Percentiles rank a stretch among this genome's conserved stretches.
These are phyloP conservation scores for Scomber colias DNA, from an alignment of 2,113 vertebrate genomes.

Conservation along the genomic window DNA sequence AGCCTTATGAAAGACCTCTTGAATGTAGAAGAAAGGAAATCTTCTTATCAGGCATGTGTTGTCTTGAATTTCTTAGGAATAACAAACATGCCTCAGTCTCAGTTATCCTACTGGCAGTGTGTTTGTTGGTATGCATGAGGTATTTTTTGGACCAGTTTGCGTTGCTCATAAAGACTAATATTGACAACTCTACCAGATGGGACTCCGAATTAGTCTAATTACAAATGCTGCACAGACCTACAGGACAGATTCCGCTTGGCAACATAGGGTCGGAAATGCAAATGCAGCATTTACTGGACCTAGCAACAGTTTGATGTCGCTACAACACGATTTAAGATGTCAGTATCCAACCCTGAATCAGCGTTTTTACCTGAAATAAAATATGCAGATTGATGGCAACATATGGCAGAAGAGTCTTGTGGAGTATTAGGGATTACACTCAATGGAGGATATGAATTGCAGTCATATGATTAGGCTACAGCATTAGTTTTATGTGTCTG, in stretches of 20 bases:
- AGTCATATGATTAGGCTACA: constrained; percentile 8
- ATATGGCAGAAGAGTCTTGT: constrained; percentile 3
- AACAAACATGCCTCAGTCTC: background rate
- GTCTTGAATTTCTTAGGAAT: background rate
- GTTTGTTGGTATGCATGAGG: constrained; percentile 41
- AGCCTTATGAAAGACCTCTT: background rate
- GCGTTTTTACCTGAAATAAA: constrained; percentile 27
- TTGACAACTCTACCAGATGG: constrained; percentile 58
- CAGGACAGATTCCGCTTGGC: constrained; percentile 12
- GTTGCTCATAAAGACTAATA: constrained; percentile 52
- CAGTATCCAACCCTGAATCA: constrained; percentile 9
- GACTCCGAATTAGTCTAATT: constrained; percentile 47
- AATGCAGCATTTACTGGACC: constrained; percentile 16
- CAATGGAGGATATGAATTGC: background rate
- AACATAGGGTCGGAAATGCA: constrained; percentile 44
- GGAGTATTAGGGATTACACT: constrained; percentile 4
- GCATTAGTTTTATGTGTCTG: constrained; percentile 7
- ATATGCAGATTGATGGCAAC: constrained; percentile 18
- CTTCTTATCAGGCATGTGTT: background rate
- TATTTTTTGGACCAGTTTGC: constrained; percentile 17
- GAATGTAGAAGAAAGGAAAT: background rate
- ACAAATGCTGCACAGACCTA: constrained; percentile 41
- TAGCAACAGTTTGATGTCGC: background rate
- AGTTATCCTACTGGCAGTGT: background rate
- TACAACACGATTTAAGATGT: constrained; percentile 15